Percentiles rank a stretch among this genome's conserved stretches.
Conservation (phyloP, 1,140 invertebrate genomes). For the Helicorthomorpha holstii region DNA sequence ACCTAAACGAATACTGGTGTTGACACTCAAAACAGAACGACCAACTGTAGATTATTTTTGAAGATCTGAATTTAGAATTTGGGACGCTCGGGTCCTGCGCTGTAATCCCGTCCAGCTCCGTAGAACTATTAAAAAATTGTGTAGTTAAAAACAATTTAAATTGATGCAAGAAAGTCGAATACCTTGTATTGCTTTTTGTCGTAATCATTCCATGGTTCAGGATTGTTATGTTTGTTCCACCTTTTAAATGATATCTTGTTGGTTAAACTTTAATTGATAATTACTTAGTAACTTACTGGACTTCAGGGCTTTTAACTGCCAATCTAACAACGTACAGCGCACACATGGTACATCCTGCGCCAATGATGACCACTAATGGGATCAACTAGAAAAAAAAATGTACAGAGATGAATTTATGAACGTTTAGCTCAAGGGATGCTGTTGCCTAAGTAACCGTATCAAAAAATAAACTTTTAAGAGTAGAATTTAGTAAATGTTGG, state of each 20-base stretch:
- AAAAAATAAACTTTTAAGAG: too few relatives aligned
- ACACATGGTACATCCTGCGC: conserved; percentile 38
- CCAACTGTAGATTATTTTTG: too few relatives aligned
- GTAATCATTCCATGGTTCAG: conserved; percentile 63
- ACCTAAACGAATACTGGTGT: too few relatives aligned
- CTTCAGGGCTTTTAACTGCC: conserved; percentile 56
- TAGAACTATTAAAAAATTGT: neutral
- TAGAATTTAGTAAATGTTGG: too few relatives aligned
- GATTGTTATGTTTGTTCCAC: conserved; percentile 48
- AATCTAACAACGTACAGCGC: conserved; percentile 42
- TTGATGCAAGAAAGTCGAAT: conserved; percentile 7
- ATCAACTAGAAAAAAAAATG: conserved; percentile 41
- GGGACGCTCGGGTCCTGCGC: neutral
- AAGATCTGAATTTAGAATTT: too few relatives aligned
- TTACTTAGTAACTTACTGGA: conserved; percentile 19
- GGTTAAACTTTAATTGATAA: neutral
- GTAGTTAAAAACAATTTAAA: neutral
- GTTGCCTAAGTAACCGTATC: too few relatives aligned
- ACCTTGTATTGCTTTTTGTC: conserved; percentile 66
- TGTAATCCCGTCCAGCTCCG: neutral
- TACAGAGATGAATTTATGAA: too few relatives aligned
- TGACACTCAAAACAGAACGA: too few relatives aligned
- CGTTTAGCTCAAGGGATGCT: too few relatives aligned
- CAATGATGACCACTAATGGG: conserved; percentile 54
- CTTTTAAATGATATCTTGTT: conserved; percentile 17